These are phyloP conservation scores for Carterocephalus palaemon DNA, from an alignment of 2,888 invertebrate genomes.

Conservation along the genomic window DNA sequence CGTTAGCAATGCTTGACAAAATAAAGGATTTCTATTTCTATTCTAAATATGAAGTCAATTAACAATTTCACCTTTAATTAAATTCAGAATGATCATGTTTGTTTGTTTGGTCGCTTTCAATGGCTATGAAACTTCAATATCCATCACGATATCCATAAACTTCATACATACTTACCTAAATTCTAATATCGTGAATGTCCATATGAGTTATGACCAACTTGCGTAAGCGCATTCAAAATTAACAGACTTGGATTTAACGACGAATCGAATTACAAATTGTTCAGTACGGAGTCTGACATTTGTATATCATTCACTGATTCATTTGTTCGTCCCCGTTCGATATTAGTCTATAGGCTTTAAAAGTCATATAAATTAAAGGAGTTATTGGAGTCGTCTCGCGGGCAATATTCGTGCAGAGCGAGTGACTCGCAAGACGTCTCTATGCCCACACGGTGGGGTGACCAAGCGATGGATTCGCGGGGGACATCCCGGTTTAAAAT, in stretches of 20 bases:
- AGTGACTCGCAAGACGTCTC: slow-evolving; percentile 9
- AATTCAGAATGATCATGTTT: no score
- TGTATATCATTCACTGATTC: slow-evolving; percentile 16
- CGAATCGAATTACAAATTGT: slow-evolving; percentile 13
- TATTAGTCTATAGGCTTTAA: slow-evolving; percentile 25
- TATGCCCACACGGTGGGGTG: no score
- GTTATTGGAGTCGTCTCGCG: slow-evolving; percentile 18
- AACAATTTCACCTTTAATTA: no score
- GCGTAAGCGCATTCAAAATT: background rate
- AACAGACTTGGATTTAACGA: background rate
- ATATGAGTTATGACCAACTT: no score
- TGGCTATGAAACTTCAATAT: no score
- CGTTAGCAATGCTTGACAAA: no score
- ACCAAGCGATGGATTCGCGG: background rate
- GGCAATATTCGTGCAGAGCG: slow-evolving; percentile 10
- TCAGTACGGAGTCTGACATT: slow-evolving; percentile 5
- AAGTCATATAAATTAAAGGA: slow-evolving; percentile 22
- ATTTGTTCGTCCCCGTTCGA: slow-evolving; percentile 14
- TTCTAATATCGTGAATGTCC: no score
- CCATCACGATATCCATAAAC: no score
- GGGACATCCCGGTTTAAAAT: background rate
- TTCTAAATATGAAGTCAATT: no score
- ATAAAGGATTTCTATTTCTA: no score
- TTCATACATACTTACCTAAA: no score
- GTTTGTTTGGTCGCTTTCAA: no score